phyloP scores from a whole-genome alignment of 2,888 invertebrate genomes.

The Eledona agricola region DNA sequence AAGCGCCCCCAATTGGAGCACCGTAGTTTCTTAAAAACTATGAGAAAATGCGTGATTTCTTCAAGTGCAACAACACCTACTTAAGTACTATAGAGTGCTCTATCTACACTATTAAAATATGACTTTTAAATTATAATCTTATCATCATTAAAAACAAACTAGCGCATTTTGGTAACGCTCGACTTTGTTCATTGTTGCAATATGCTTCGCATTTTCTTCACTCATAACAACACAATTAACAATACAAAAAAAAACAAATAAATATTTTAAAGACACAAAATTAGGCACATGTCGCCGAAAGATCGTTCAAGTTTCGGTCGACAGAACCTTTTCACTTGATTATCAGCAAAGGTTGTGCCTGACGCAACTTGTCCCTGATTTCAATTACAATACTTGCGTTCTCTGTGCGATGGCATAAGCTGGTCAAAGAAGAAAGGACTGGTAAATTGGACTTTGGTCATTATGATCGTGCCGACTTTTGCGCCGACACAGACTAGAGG shows the following conservation, averaged over 20 bases:
- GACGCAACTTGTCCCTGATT: slow-evolving; percentile 25
- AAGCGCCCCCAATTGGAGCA: slow-evolving; percentile 27
- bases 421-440: slow-evolving; percentile 39
- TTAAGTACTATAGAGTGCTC: slow-evolving; percentile 45
- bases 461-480: slow-evolving; percentile 34
- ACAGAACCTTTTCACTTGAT: slow-evolving; percentile 4
- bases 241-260: slow-evolving; percentile 39
- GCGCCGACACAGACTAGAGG: slow-evolving; percentile 40
- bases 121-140: slow-evolving; percentile 4
- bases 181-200: slow-evolving; percentile 34
- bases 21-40: slow-evolving; percentile 31
- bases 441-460: slow-evolving; percentile 48
- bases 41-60: slow-evolving; percentile 41
- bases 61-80: slow-evolving; percentile 48
- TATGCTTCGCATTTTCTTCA: slow-evolving; percentile 38
- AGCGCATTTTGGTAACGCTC: slow-evolving; percentile 34
- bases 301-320: slow-evolving; percentile 33
- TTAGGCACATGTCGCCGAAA: slow-evolving; percentile 42
- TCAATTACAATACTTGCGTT: slow-evolving; percentile 55
- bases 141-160: slow-evolving; percentile 16
- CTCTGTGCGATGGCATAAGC: slow-evolving; percentile 53
- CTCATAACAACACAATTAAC: slow-evolving; percentile 39
- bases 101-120: slow-evolving; percentile 40
- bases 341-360: slow-evolving; percentile 14
- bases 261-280: slow-evolving; percentile 30